Base-by-base conservation (phyloP, 2,888 invertebrate species). In the Parnassius orleans region DNA sequence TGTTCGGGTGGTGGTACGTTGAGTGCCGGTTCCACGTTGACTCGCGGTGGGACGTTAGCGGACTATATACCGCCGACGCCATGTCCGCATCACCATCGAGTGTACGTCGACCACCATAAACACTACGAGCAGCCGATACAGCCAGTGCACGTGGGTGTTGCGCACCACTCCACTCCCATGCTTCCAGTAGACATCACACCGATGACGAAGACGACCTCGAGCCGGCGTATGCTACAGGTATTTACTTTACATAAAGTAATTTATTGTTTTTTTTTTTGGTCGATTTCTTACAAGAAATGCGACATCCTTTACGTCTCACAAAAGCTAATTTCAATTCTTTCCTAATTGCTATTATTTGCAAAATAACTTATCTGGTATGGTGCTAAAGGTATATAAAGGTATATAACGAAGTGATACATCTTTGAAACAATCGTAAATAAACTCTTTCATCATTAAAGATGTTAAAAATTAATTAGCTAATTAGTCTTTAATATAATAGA, bases 221-320 rank as follows among this genome's bases (percentile, higher is more conserved):
- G 79, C 96, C 96, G 67, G 95, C 95, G 72, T 96, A 96, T 79
- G 96, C 95, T 75, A 95, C 95, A 94, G 95, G 95, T 95, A 80
- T 73, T 82, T 75, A 24, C 11, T 10, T 11, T 51, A 19, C 11
- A 15, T 33, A 1, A 33, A 7, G 7, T 33, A 3, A 33, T 33
- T 7, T 33, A 33, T 3, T 7, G 19, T 0, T 19, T 19, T 19
- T 19, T 19, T 2, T 19, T 19, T 19, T 19, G 1, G 33, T 33
- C 33, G 5, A 33, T 33, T 7, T 33, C 5, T 33, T 33, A 7
- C 19, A 19, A 19, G 2, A 19, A 2, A 2, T 2, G 19, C 5
- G 33, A 3, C 7, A 33, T 33, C 7, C 5, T 33, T n/a, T 33
- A 33, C 7, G 33, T 33, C 1, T 33, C 7, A 33, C 33, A 33